Conservation (phyloP, 2,888 invertebrate species). For the Syrphus vitripennis region DNA sequence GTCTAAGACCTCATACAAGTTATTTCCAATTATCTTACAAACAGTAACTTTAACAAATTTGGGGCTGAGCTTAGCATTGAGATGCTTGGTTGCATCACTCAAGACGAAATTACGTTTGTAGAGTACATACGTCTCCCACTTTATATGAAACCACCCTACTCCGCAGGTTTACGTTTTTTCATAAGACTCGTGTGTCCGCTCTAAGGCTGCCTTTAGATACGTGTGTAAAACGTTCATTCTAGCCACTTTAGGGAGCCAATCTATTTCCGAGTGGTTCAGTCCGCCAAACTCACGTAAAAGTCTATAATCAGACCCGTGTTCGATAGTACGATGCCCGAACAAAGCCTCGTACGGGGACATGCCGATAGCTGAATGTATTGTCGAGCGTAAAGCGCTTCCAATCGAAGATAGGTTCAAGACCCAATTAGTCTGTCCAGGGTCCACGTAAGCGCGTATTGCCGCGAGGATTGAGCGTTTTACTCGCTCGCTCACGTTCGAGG, state of each 20-base stretch:
- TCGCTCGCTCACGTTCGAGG: constrained; percentile 1
- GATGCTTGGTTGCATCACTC: neutral
- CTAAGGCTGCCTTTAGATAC: neutral
- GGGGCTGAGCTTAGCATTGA: neutral
- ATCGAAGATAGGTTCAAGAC: neutral
- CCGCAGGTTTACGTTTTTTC: neutral
- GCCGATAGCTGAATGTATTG: neutral
- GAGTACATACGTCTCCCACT: neutral
- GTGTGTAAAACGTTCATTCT: neutral
- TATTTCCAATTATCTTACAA: neutral
- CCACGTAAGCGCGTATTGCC: neutral
- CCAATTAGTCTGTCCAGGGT: neutral
- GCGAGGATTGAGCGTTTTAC: constrained; percentile 4
- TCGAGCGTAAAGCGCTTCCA: neutral
- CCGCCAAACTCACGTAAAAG: neutral
- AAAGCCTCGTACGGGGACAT: neutral
- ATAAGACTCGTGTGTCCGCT: neutral
- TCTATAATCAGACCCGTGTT: neutral
- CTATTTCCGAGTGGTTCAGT: no score
- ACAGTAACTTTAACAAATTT: neutral
- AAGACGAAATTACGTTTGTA: neutral
- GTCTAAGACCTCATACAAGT: neutral
- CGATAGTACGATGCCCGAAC: neutral
- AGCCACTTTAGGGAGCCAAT: no score
- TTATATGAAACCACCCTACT: neutral